These are phyloP conservation scores for Apis laboriosa DNA, from an alignment of 1,140 invertebrate species.

Conservation along the genomic window DNA sequence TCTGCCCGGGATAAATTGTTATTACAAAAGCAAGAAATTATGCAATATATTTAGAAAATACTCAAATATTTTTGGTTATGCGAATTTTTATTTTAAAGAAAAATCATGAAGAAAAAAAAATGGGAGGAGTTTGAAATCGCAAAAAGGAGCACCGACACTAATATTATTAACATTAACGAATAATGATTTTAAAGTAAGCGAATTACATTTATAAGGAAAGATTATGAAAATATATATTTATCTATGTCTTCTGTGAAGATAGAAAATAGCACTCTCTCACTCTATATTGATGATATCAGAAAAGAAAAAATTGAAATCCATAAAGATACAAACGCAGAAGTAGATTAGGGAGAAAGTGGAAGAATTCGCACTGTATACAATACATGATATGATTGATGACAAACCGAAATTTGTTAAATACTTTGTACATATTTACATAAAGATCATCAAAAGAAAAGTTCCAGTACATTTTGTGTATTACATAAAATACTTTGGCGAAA, in stretches of 20 bases:
- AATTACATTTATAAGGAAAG: conserved; percentile 82
- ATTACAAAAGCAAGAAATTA: conserved; percentile 38
- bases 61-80: conserved; percentile 56
- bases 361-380: conserved; percentile 69
- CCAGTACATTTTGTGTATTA: conserved; percentile 60
- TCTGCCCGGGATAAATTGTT: conserved; percentile 34
- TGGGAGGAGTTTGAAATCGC: conserved; percentile 69
- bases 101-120: conserved; percentile 63
- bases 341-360: conserved; percentile 70
- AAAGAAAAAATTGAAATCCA: conserved; percentile 71
- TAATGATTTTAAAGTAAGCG: conserved; percentile 81
- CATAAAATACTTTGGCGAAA: conserved; percentile 41
- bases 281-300: conserved; percentile 80
- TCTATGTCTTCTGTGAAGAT: conserved; percentile 85
- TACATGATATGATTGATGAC: conserved; percentile 62
- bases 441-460: conserved; percentile 68
- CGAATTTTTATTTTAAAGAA: conserved; percentile 67
- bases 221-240: conserved; percentile 83
- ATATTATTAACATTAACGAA: conserved; percentile 82
- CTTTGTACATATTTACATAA: conserved; percentile 73
- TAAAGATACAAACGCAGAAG: conserved; percentile 73
- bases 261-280: conserved; percentile 81
- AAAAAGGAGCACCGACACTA: conserved; percentile 80
- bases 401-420: conserved; percentile 71
- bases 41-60: conserved; percentile 59